Evolutionary conservation across 30 jellyfish, hydroid and myxozoan genomes (phyloP).

Genomic region (Sanderia malayensis): DNA sequence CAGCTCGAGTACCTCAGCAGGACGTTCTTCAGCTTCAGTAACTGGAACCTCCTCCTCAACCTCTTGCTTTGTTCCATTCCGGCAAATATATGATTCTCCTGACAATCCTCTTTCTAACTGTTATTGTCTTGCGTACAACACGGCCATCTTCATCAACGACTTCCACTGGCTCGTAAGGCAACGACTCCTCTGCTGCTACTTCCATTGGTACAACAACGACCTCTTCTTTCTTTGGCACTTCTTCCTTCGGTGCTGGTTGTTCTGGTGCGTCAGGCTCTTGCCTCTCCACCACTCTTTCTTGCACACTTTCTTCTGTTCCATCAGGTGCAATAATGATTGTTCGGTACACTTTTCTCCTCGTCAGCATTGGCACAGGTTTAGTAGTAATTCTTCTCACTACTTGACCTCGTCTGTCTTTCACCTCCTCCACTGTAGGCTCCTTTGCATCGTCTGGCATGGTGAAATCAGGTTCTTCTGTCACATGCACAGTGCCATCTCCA

Average conservation of each 20-base stretch:
- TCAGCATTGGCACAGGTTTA: constrained; percentile 4
- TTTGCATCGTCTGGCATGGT: constrained; percentile 12
- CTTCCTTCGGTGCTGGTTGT: not conserved
- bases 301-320: constrained; percentile 21
- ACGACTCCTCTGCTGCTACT: too few species aligned
- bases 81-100: too few species aligned
- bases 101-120: too few species aligned
- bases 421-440: constrained; percentile 9
- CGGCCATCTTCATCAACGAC: too few species aligned
- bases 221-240: constrained; percentile 28
- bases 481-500: constrained; percentile 4
- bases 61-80: too few species aligned
- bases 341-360: constrained; percentile 18
- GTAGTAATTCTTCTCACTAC: constrained; percentile 8
- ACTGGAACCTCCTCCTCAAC: too few species aligned
- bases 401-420: constrained; percentile 2
- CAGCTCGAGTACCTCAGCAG: too few species aligned
- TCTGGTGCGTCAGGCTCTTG: constrained; percentile 5
- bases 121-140: too few species aligned
- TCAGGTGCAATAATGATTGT: constrained; percentile 19
- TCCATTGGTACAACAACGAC: constrained; percentile 42
- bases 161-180: too few species aligned
- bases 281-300: constrained; percentile 11
- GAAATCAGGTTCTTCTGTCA: constrained; percentile 10
- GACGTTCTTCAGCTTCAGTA: too few species aligned